Percentiles rank a stretch among this genome's conserved stretches.
phyloP scores from a whole-genome alignment of 2,797 vertebrate species.

The Bufotes viridis region DNA sequence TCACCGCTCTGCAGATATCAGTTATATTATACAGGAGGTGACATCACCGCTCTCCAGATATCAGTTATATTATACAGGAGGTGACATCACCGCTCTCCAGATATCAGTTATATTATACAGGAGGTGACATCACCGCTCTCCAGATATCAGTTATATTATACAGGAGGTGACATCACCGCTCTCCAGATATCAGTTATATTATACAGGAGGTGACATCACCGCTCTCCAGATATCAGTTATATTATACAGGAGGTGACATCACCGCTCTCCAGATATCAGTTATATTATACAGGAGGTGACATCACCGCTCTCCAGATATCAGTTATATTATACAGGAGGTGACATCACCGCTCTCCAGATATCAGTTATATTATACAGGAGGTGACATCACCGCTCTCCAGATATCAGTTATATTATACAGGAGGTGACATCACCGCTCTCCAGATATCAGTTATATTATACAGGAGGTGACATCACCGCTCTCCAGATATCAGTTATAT shows the following conservation, averaged over 20 bases:
- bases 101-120: neutral
- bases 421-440: neutral
- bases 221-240: neutral
- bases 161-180: neutral
- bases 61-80: neutral
- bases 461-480: neutral
- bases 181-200: neutral
- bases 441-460: neutral
- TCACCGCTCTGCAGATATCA: neutral
- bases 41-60: neutral
- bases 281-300: neutral
- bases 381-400: neutral
- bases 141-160: neutral
- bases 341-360: neutral
- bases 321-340: neutral
- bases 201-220: slow-evolving; percentile 4
- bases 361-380: neutral
- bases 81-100: neutral
- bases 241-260: neutral
- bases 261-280: neutral
- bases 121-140: neutral
- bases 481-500: neutral
- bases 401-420: neutral
- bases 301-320: neutral
- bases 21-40: neutral